Base-by-base conservation (phyloP, 2,113 vertebrate species). In the Prionailurus viverrinus region DNA sequence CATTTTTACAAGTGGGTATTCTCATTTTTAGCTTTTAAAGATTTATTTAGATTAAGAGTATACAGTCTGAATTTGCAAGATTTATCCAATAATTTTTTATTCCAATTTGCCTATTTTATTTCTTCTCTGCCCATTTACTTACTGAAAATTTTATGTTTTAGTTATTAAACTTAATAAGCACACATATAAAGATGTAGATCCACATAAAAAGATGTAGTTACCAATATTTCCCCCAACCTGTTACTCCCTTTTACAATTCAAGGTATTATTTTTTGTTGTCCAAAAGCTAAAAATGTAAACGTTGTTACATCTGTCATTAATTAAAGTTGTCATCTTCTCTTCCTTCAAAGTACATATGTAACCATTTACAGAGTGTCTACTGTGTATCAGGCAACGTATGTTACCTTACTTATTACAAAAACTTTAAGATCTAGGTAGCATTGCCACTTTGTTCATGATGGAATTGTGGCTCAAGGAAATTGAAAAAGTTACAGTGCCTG, bases 231-330 rank as follows among this genome's bases (percentile, higher is more conserved):
- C 12, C n/a, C 15, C 7, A 48, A 80, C 3, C 12, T 96, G 31
- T n/a, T 74, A 85, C 1, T 58, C 31, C 4, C 23, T 86, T 89
- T 89, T 61, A 21, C 2, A 85, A 85, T 41, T 79, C 41, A 91
- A 68, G 41, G 58, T 68, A 74, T 21, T 69, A 73, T 78, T 65
- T 79, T 90, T 88, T 90, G 5, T 55, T 68, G 87, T 48, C 27
- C 25, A n/a, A 91, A 83, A 80, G 29, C 8, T 41, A 91, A 53
- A 92, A 51, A n/a, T 96, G 82, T 73, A 89, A 79, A 78, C 86
- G 27, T 55, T 41, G 18, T 89, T n/a, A 41, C 3, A 94, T 51
- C 25, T 19, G 36, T 41, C 36, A 79, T 55, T 91, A 23, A 48
- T 89, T 81, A 39, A 92, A 86, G 4, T 15, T 95, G 36, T 89